Base-by-base conservation (phyloP, 2,888 invertebrate species). In the Ashinkailepas kermadecensis region DNA sequence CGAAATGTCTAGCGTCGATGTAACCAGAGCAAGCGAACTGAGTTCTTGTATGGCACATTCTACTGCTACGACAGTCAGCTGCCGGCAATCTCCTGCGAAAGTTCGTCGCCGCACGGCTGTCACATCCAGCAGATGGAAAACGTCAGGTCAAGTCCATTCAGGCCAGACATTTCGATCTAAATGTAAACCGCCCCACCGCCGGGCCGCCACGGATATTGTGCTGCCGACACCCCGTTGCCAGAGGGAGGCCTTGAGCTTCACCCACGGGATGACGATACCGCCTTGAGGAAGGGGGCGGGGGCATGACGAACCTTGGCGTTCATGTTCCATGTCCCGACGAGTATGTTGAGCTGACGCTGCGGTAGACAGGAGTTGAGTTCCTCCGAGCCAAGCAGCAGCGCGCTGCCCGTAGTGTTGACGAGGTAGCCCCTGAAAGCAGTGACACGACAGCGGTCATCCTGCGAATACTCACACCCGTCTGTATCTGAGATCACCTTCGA, bases 271-370 rank as follows among this genome's bases (percentile, higher is more conserved):
- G 39, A 39, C 39, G n/a, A 64, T 18, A 10, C n/a, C 10, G 13
- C n/a, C 23, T 23, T 65, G 10, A 8, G 8, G 62, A 64, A 10
- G 23, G 23, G 23, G 67, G n/a, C 18, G 58, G 82, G 83, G 25
- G 84, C 84, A 78, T 83, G 85, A 86, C 89, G 89, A 83, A 95
- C 95, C 92, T 96, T 94, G 62, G 96, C 96, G 88, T 96, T 96
- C 96, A 97, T 97, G 87, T 98, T 98, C 97, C 97, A 98, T 56
- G 96, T 95, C 11, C 95, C 96, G 82, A 96, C 92, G 90, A 95
- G 96, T 85, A 97, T 92, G 84, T 92, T 93, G 0, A 96, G 90
- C 88, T 95, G 94, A 85, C 94, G 91, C 85, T 93, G 93, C 2
- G 96, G 96, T 85, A 97, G 91, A 78, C 94, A 93, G 87, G 95